Conservation (phyloP, 2,888 invertebrate species). For the Zeuzera pyrina region DNA sequence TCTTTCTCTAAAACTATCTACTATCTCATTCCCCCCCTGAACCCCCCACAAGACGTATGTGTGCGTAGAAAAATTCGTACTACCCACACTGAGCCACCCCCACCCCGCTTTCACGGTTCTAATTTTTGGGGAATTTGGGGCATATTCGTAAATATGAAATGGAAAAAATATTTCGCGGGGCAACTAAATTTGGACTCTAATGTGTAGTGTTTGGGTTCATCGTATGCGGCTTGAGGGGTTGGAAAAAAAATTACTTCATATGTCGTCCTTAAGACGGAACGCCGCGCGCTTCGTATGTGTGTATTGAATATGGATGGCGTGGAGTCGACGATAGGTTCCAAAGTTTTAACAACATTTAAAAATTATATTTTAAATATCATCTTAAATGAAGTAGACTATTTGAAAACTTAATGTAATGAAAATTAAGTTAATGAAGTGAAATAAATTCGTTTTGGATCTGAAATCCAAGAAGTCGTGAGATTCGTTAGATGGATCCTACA, state of each 20-base stretch:
- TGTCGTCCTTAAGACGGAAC: conserved; percentile 74
- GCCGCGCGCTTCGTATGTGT: conserved; percentile 69
- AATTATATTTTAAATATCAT: background rate
- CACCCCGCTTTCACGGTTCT: conserved; percentile 71
- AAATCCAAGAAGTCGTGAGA: too few relatives aligned
- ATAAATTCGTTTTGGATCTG: too few relatives aligned
- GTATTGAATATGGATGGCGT: conserved; percentile 36
- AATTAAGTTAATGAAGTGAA: too few relatives aligned
- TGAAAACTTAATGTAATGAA: too few relatives aligned
- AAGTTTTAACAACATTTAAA: conserved; percentile 9
- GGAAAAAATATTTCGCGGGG: conserved; percentile 69
- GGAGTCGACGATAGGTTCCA: conserved; percentile 27
- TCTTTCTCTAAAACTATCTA: conserved; percentile 69
- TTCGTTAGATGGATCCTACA: too few relatives aligned
- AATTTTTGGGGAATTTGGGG: conserved; percentile 75
- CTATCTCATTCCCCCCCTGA: conserved; percentile 34
- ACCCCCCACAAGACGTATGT: conserved; percentile 26
- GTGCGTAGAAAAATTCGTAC: conserved; percentile 44
- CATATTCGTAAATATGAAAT: conserved; percentile 75
- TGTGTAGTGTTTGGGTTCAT: conserved; percentile 24
- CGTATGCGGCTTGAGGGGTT: conserved; percentile 32
- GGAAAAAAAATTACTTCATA: conserved; percentile 74
- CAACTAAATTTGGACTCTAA: conserved; percentile 34
- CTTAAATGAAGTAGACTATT: background rate
- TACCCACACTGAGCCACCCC: conserved; percentile 40